Evolutionary conservation across 1,140 invertebrate genomes (phyloP).

Genomic region (Camponotus pennsylvanicus): DNA sequence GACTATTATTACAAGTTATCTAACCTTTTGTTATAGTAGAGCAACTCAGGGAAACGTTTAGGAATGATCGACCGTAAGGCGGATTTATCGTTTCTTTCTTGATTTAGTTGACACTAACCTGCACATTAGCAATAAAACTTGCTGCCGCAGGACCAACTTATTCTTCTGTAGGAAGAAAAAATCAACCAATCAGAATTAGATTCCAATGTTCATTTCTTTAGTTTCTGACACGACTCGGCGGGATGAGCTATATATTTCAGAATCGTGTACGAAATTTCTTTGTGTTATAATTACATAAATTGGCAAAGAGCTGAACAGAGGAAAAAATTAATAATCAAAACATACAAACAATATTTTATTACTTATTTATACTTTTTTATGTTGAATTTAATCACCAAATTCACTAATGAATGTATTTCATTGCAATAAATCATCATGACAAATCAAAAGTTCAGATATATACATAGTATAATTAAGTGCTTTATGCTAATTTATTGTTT

Average conservation of each 20-base stretch:
- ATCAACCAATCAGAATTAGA: slow-evolving; percentile 82
- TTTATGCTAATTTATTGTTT: no score
- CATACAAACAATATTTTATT: background rate
- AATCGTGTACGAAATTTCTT: slow-evolving; percentile 15
- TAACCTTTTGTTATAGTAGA: slow-evolving; percentile 78
- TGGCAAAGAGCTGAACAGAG: slow-evolving; percentile 75
- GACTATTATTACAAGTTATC: slow-evolving; percentile 79
- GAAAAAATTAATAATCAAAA: slow-evolving; percentile 50
- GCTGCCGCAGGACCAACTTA: slow-evolving; percentile 91
- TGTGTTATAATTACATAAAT: slow-evolving; percentile 43
- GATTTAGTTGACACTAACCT: slow-evolving; percentile 88
- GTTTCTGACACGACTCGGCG: slow-evolving; percentile 76
- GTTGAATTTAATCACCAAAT: slow-evolving; percentile 33
- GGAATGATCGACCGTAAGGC: slow-evolving; percentile 79
- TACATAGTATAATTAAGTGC: no score
- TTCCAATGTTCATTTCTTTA: slow-evolving; percentile 67
- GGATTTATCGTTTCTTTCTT: slow-evolving; percentile 80
- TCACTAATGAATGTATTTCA: background rate
- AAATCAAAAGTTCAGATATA: no score
- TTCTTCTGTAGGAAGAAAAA: slow-evolving; percentile 90
- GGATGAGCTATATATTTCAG: slow-evolving; percentile 77
- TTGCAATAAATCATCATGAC: background rate
- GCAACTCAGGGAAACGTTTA: slow-evolving; percentile 80
- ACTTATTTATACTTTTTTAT: background rate
- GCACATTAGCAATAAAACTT: slow-evolving; percentile 93